These are phyloP conservation scores for Anadara kagoshimensis DNA, from an alignment of 1,140 invertebrate genomes.

Conservation along the genomic window DNA sequence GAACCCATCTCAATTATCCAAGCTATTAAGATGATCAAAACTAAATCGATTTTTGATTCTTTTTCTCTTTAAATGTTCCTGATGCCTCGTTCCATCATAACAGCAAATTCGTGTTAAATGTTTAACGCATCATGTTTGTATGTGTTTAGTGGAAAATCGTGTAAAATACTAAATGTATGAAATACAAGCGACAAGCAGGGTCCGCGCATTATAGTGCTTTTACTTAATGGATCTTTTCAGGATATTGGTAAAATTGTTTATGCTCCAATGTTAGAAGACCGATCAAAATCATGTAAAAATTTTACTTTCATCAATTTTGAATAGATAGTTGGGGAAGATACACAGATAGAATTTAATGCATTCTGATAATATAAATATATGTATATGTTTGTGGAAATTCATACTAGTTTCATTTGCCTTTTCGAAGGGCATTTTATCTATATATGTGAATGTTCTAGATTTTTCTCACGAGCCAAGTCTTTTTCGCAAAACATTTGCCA, in stretches of 20 bases:
- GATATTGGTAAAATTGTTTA: conserved; percentile 46
- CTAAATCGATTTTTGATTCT: conserved; percentile 48
- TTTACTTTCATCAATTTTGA: conserved; percentile 28
- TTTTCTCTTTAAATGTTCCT: conserved; percentile 44
- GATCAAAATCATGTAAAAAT: conserved; percentile 30
- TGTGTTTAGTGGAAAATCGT: conserved; percentile 47
- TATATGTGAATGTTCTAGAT: too few relatives aligned
- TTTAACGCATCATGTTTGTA: conserved; percentile 47
- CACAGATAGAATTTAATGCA: too few relatives aligned
- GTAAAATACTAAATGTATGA: conserved; percentile 45
- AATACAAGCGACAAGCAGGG: conserved; percentile 21
- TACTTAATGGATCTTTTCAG: conserved; percentile 29
- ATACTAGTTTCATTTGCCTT: too few relatives aligned
- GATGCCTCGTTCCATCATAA: conserved; percentile 35
- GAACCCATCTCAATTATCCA: conserved; percentile 48
- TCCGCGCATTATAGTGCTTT: too few relatives aligned
- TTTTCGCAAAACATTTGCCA: too few relatives aligned
- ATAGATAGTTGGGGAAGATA: too few relatives aligned
- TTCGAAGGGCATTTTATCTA: too few relatives aligned
- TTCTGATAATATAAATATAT: too few relatives aligned
- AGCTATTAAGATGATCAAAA: conserved; percentile 49
- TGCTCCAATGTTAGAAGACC: conserved; percentile 40
- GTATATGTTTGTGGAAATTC: too few relatives aligned
- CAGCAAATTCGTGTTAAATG: conserved; percentile 49
- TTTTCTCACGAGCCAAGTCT: too few relatives aligned